Evolutionary conservation across 1,140 invertebrate species (phyloP).

Genomic region (Dufourea novaeangliae): DNA sequence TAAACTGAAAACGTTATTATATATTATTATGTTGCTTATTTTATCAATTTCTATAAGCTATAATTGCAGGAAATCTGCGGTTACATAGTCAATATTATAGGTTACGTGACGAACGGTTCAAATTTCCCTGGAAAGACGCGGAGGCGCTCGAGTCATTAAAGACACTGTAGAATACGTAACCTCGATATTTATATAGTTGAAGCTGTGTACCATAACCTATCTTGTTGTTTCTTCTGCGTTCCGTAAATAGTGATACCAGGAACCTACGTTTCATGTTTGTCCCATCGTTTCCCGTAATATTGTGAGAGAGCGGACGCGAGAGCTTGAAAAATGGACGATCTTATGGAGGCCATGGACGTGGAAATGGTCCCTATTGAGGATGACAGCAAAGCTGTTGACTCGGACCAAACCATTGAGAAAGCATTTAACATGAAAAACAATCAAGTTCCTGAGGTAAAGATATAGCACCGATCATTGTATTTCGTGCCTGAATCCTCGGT

Average conservation of each 20-base stretch:
- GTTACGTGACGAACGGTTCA: not conserved
- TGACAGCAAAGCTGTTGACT: constrained; percentile 31
- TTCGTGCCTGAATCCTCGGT: not conserved
- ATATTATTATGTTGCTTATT: too few relatives aligned
- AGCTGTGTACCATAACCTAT: constrained; percentile 46
- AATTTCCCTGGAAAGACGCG: not conserved
- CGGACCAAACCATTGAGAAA: not conserved
- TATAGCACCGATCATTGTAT: not conserved
- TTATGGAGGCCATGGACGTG: constrained; percentile 43
- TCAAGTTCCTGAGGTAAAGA: constrained; percentile 23
- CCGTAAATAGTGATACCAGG: not conserved
- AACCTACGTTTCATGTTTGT: not conserved
- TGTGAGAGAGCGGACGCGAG: not conserved
- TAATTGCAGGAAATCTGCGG: too few relatives aligned
- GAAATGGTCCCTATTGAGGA: constrained; percentile 43
- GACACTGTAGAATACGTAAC: not conserved
- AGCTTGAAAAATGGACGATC: constrained; percentile 42
- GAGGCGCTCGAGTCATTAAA: not conserved
- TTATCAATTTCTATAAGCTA: too few relatives aligned
- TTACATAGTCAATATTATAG: too few relatives aligned
- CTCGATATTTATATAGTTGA: constrained; percentile 27
- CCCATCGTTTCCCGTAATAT: not conserved
- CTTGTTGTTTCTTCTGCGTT: constrained; percentile 21
- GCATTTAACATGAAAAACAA: constrained; percentile 7
- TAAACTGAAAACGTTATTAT: too few relatives aligned